phyloP scores from a whole-genome alignment of 2,888 invertebrate genomes.

The Volucella inflata region DNA sequence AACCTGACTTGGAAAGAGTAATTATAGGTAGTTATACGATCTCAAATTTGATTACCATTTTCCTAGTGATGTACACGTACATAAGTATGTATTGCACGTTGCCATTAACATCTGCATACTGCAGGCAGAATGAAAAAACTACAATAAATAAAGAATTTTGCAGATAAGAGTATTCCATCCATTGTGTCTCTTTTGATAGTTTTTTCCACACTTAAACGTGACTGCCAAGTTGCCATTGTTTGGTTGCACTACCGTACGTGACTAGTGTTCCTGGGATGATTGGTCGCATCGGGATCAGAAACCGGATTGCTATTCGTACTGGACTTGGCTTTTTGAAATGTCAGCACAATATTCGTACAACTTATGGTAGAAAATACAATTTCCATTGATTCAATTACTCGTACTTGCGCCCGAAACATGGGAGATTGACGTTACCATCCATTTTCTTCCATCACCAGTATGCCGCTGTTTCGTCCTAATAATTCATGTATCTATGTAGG shows the following conservation, averaged over 20 bases:
- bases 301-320: no score
- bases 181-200: slow-evolving; percentile 40
- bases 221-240: slow-evolving; percentile 68
- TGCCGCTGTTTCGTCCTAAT: slow-evolving; percentile 2
- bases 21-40: slow-evolving; percentile 8
- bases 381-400: no score
- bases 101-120: slow-evolving; percentile 52
- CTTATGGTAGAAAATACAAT: no score
- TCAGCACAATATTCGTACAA: no score
- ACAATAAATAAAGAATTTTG: slow-evolving; percentile 60
- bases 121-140: slow-evolving; percentile 9
- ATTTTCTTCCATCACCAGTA: no score
- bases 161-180: slow-evolving; percentile 55
- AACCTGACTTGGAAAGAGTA: neutral
- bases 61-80: slow-evolving; percentile 32
- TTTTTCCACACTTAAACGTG: slow-evolving; percentile 53
- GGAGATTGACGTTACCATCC: no score
- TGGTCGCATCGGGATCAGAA: no score
- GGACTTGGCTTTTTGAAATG: no score
- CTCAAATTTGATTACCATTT: slow-evolving; percentile 46
- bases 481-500: slow-evolving; percentile 19
- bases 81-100: slow-evolving; percentile 47
- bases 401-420: no score
- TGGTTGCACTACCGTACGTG: slow-evolving; percentile 62
- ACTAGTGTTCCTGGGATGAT: slow-evolving; percentile 12